A percentile compares a stretch with the other conserved stretches of the same genome.
These are phyloP conservation scores for Tinamus guttatus DNA, from an alignment of 2,113 vertebrate species.

Conservation along the genomic window DNA sequence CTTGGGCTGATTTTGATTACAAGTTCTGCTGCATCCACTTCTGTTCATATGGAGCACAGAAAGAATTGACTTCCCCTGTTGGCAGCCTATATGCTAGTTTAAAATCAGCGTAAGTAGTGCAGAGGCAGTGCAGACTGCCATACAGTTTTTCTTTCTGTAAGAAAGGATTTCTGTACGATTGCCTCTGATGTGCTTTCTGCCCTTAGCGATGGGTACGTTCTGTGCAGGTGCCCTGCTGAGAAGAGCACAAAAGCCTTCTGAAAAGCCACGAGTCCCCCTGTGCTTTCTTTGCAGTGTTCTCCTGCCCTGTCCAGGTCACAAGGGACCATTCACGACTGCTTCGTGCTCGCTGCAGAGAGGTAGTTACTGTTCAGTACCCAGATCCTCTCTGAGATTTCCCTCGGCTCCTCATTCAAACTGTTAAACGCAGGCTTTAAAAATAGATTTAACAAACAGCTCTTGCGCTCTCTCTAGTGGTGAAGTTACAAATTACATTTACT, in stretches of 20 bases:
- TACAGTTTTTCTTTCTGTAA: background rate
- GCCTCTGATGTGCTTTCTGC: background rate
- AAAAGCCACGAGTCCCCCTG: background rate
- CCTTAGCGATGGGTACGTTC: background rate
- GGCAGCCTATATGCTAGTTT: background rate
- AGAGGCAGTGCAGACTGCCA: background rate
- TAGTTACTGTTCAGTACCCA: background rate
- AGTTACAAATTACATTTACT: background rate
- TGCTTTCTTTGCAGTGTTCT: background rate
- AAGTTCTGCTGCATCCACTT: background rate
- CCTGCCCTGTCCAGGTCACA: background rate
- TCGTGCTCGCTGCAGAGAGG: background rate
- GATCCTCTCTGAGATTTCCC: background rate
- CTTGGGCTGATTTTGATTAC: background rate
- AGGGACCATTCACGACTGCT: background rate
- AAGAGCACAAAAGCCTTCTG: fast-evolving
- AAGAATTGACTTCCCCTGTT: background rate
- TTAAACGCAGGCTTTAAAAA: background rate
- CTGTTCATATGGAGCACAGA: background rate
- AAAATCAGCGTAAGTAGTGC: background rate
- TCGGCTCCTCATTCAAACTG: fast-evolving
- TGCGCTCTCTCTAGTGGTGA: slow-evolving; percentile 69
- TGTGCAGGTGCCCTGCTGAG: background rate
- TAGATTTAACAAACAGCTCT: slow-evolving; percentile 5
- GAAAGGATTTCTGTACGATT: too few relatives aligned